Evolutionary conservation across 2,888 invertebrate genomes (phyloP).

Genomic region (Hypolimnas misippus): DNA sequence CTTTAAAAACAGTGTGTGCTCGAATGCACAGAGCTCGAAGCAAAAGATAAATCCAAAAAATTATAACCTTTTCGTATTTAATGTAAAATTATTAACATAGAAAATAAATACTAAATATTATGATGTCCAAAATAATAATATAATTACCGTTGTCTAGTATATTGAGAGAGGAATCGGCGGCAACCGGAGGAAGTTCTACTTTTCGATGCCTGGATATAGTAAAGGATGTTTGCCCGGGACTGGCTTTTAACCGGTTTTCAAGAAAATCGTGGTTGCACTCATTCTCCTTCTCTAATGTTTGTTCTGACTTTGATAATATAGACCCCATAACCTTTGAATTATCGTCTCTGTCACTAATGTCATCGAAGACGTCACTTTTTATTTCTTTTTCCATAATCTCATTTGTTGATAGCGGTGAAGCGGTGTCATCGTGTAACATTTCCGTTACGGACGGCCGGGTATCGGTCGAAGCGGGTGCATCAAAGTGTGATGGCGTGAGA

Average conservation of each 20-base stretch:
- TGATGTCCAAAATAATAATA: background rate
- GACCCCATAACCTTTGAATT: constrained; percentile 77
- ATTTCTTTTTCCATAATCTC: constrained; percentile 67
- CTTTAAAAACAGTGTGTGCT: no score
- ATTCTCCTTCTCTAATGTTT: constrained; percentile 59
- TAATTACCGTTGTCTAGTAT: constrained; percentile 71
- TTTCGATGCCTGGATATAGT: constrained; percentile 85
- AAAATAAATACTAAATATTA: background rate
- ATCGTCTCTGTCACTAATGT: constrained; percentile 68
- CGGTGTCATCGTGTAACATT: constrained; percentile 71
- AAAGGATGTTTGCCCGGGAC: constrained; percentile 80
- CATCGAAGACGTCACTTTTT: constrained; percentile 70
- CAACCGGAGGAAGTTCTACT: constrained; percentile 84
- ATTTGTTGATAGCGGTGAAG: constrained; percentile 61
- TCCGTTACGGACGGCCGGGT: constrained; percentile 49
- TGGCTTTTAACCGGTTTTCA: constrained; percentile 74
- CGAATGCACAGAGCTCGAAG: no score
- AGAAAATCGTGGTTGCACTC: constrained; percentile 75
- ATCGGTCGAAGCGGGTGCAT: constrained; percentile 45
- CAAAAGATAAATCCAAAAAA: no score
- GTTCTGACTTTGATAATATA: constrained; percentile 63
- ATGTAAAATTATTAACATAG: no score
- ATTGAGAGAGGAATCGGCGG: constrained; percentile 62
- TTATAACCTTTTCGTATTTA: no score
- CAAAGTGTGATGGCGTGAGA: constrained; percentile 53